phyloP scores from a whole-genome alignment of 2,797 vertebrate genomes.

The Hippocampus kuda region DNA sequence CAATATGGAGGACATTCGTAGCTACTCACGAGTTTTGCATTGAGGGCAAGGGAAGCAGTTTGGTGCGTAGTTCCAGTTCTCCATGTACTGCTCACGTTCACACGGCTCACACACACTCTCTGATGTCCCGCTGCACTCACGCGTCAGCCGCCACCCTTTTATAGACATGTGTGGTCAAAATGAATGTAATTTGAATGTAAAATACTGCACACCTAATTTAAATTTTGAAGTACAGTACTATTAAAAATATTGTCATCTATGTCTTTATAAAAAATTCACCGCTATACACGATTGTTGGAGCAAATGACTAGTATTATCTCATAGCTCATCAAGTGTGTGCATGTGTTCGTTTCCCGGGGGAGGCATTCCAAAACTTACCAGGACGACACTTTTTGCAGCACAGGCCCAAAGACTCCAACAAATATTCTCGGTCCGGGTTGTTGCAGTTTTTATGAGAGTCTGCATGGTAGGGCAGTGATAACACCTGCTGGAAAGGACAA shows the following conservation, averaged over 20 bases:
- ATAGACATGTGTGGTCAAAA: too few relatives aligned
- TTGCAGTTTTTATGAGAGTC: conserved; percentile 22
- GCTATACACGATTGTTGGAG: not conserved
- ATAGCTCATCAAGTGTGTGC: not conserved
- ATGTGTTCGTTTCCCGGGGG: not conserved
- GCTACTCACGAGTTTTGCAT: conserved; percentile 48
- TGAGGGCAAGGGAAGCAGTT: conserved; percentile 53
- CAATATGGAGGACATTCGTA: not conserved
- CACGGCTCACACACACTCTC: conserved; percentile 53
- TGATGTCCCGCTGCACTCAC: conserved; percentile 21
- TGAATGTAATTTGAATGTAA: too few relatives aligned
- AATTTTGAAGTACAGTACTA: not conserved
- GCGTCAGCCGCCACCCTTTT: conserved; percentile 24
- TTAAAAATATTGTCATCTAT: not conserved
- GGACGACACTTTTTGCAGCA: conserved; percentile 65
- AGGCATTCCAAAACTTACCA: conserved; percentile 42
- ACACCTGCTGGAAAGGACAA: conserved; percentile 5
- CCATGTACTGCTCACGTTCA: conserved; percentile 11
- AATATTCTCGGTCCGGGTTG: conserved; percentile 28
- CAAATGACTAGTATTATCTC: not conserved
- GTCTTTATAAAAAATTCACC: not conserved
- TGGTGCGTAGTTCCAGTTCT: conserved; percentile 19
- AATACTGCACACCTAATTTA: not conserved
- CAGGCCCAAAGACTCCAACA: accelerated
- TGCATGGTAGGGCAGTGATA: conserved; percentile 30